Evolutionary conservation across 1,140 invertebrate species (phyloP).

Genomic region (Camponotus vicinus): DNA sequence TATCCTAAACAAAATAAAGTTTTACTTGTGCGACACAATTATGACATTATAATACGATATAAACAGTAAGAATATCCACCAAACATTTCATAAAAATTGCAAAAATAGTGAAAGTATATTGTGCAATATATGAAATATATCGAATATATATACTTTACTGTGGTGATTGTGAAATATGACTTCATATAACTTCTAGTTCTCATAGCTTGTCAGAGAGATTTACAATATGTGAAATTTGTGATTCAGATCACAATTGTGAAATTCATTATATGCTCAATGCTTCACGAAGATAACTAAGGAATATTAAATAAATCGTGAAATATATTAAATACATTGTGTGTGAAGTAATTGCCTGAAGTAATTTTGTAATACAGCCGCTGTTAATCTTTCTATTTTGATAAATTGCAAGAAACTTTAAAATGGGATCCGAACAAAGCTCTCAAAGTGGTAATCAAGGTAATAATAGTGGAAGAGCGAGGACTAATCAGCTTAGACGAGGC

Average conservation of each 20-base stretch:
- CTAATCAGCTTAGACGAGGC: conserved; percentile 84
- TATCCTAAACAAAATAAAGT: no score
- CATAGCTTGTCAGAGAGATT: neutral
- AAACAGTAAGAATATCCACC: neutral
- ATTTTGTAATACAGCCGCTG: neutral
- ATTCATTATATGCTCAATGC: no score
- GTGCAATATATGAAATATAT: neutral
- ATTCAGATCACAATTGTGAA: no score
- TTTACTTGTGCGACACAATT: neutral
- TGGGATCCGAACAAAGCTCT: conserved; percentile 89
- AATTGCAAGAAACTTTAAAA: conserved; percentile 75
- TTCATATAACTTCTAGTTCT: neutral
- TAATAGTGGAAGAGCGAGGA: conserved; percentile 74
- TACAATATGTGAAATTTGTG: no score
- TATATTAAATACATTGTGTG: neutral
- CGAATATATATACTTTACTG: neutral
- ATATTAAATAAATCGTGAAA: neutral
- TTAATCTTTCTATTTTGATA: neutral
- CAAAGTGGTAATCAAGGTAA: conserved; percentile 78
- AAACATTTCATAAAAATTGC: neutral
- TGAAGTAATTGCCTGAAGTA: neutral
- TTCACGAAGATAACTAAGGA: neutral
- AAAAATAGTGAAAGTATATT: neutral
- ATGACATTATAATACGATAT: neutral
- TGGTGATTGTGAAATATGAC: neutral